Conservation (phyloP, 1,140 invertebrate species). For the Trachymyrmex cornetzi region DNA sequence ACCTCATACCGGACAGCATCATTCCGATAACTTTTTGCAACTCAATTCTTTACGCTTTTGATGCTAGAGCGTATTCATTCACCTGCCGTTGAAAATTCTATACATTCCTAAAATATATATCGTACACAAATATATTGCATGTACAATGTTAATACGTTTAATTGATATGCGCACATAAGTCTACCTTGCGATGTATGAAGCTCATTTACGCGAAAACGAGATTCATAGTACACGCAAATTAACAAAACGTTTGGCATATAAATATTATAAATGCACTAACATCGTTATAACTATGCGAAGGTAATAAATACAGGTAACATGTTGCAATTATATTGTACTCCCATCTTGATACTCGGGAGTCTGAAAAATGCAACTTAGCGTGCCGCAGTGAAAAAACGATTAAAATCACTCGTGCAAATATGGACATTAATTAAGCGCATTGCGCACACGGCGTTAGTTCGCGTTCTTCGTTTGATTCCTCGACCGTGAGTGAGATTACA, state of each 20-base stretch:
- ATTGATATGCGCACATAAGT: neutral
- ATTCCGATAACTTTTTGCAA: conserved; percentile 41
- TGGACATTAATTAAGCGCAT: conserved; percentile 50
- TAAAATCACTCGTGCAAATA: conserved; percentile 27
- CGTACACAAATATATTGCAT: neutral
- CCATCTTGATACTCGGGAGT: conserved; percentile 24
- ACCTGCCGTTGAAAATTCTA: neutral
- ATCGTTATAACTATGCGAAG: neutral
- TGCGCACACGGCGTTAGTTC: conserved; percentile 6
- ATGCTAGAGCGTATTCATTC: neutral
- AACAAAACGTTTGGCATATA: conserved; percentile 12
- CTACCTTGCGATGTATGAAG: neutral
- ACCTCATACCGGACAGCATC: conserved; percentile 12
- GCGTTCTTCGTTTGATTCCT: neutral
- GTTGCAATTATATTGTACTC: conserved; percentile 17
- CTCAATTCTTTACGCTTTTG: conserved; percentile 44
- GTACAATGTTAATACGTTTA: neutral
- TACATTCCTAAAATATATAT: neutral
- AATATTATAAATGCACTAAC: conserved; percentile 19
- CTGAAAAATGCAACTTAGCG: conserved; percentile 42
- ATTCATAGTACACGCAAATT: conserved; percentile 40
- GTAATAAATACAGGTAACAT: conserved; percentile 37
- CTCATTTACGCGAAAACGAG: neutral
- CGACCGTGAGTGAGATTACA: conserved; percentile 6
- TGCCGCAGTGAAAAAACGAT: conserved; percentile 19